Percentiles rank a stretch among this genome's conserved stretches.
Evolutionary conservation across 2,113 vertebrate species (phyloP).

Genomic region (Empidonax alnorum): DNA sequence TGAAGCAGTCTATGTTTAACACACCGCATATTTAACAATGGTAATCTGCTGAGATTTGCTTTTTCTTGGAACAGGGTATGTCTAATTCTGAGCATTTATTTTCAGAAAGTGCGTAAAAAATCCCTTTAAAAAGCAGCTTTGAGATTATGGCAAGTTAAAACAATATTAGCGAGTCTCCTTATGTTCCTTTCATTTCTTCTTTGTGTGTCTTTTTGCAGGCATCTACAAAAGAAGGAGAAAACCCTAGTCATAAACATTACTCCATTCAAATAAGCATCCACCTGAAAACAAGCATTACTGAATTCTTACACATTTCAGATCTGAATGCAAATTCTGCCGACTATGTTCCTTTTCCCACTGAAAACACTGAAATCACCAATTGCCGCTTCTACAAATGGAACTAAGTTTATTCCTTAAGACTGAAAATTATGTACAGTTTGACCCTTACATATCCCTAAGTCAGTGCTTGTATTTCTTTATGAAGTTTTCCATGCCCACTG

Average conservation of each 20-base stretch:
- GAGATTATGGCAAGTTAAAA: conserved; percentile 41
- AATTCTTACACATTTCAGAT: not conserved
- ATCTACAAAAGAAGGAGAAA: conserved; percentile 70
- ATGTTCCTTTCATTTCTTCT: conserved; percentile 51
- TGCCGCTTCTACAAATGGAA: not conserved
- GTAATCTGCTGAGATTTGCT: conserved; percentile 59
- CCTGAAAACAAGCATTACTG: not conserved
- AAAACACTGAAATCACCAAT: not conserved
- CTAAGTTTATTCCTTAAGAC: not conserved
- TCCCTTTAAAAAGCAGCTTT: conserved; percentile 32
- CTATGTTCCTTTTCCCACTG: not conserved
- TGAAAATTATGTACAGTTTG: not conserved
- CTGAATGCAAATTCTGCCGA: not conserved
- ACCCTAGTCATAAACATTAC: not conserved
- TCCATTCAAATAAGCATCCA: not conserved
- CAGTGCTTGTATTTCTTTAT: not conserved
- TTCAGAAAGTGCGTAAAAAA: conserved; percentile 32
- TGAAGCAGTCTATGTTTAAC: conserved; percentile 49
- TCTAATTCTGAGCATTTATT: conserved; percentile 1
- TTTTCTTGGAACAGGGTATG: conserved; percentile 42
- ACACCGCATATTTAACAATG: conserved; percentile 36
- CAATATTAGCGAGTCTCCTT: not conserved
- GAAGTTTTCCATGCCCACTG: not conserved
- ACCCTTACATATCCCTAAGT: not conserved
- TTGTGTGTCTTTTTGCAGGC: conserved; percentile 50